Evolutionary conservation across 2,113 vertebrate genomes (phyloP), one percentile per base, ranked within the genome.

Genomic region (Aegithalos caudatus): DNA sequence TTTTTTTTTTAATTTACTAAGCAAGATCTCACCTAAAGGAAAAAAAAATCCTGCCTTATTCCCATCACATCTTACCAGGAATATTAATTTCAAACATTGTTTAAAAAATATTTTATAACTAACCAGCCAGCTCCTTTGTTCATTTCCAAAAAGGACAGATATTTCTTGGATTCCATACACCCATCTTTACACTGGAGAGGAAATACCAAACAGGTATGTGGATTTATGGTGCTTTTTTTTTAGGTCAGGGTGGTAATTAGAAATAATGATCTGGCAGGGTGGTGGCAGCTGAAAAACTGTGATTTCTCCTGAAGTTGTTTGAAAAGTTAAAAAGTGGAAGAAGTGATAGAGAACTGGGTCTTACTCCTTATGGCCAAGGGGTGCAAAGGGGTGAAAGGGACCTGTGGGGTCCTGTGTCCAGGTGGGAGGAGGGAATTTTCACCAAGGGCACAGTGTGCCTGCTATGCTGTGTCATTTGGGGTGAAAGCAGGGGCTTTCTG

Each of bases 131-230:
- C 35, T 79, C 3, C 72, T 86, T 35, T 33, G 35, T 71, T 56
- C 11, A 23, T 77, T 90, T 70, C 80, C 21, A 70, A 94, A 91
- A 50, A 65, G 50, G 76, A 51, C n/a, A 35, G 40, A 57, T 89
- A 29, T 47, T 72, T 67, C 72, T 85, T 92, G 91, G 61, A 93
- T 81, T 70, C 2, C 12, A 66, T 40, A 81, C 10, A 47, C 4
- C 14, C 38, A 3, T 33, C 74, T 18, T 45, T 81, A 44, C 6
- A 77, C 81, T 88, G 90, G 57, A 79, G 90, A 82, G 73, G 54
- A 74, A 79, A 84, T 47, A 83, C 37, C 27, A n/a, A 91, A 28
- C 92, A 97, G 97, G 97, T 97, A 97, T 4, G 97, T 97, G 78
- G 57, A 79, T 84, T 94, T 87, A 66, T 51, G 20, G 37, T 71